These are phyloP conservation scores for Stomatorhinus ivindoensis DNA, from an alignment of 2,113 vertebrate genomes.

Conservation along the genomic window DNA sequence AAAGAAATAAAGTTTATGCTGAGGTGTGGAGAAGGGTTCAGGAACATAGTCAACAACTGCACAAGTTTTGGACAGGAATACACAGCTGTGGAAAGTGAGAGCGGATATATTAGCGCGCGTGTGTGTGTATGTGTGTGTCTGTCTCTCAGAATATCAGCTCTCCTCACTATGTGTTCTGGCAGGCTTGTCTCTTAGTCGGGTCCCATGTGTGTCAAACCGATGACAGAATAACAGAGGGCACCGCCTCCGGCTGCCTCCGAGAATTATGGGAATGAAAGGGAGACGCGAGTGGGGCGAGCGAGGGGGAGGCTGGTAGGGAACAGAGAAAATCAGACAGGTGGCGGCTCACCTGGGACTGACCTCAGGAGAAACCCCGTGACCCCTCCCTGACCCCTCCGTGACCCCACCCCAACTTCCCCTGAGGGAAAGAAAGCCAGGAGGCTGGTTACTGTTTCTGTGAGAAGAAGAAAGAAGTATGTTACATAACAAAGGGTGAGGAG, in stretches of 20 bases:
- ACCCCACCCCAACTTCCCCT: background rate
- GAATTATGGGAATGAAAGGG: constrained; percentile 6
- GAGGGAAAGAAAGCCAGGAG: background rate
- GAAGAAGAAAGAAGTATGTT: background rate
- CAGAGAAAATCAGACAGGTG: background rate
- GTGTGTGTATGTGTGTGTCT: background rate
- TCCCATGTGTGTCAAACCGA: background rate
- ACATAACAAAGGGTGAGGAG: background rate
- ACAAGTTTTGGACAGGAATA: background rate
- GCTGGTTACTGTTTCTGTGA: background rate
- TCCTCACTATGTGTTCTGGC: background rate
- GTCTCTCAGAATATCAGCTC: background rate
- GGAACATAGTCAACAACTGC: background rate
- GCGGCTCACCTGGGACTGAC: constrained; percentile 3
- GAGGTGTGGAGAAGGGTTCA: background rate
- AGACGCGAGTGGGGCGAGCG: background rate
- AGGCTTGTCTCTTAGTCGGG: background rate
- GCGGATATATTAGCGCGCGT: background rate
- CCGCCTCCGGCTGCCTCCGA: background rate
- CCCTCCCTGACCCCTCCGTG: background rate
- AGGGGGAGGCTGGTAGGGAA: background rate
- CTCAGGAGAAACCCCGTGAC: background rate
- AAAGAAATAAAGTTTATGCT: background rate
- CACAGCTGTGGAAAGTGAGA: constrained; percentile 3
- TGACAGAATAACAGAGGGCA: constrained; percentile 6